Conservation (phyloP, 2,888 invertebrate species). For the Leuctra nigra region DNA sequence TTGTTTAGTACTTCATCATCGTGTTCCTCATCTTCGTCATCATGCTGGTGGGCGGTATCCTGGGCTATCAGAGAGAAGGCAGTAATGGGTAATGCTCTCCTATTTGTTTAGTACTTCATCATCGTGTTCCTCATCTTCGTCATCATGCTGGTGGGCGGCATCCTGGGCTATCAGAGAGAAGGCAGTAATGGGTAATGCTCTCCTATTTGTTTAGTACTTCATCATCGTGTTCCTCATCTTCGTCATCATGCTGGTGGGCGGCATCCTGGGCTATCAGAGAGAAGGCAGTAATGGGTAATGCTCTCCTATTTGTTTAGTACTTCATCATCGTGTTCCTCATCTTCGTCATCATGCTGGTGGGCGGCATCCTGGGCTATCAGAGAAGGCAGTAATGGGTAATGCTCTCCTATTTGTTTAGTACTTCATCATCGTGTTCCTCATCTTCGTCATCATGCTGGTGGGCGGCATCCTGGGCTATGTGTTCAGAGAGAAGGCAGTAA, state of each 20-base stretch:
- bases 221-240: slow-evolving; percentile 82
- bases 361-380: slow-evolving; percentile 86
- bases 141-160: slow-evolving; percentile 83
- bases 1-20: slow-evolving; percentile 76
- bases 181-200: too few relatives aligned
- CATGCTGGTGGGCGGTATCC: slow-evolving; percentile 83
- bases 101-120: slow-evolving; percentile 75
- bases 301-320: slow-evolving; percentile 68
- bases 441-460: slow-evolving; percentile 84
- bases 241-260: slow-evolving; percentile 84
- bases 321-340: slow-evolving; percentile 83
- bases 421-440: slow-evolving; percentile 79
- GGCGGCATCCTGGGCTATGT: slow-evolving; percentile 88
- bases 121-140: slow-evolving; percentile 83
- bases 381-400: too few relatives aligned
- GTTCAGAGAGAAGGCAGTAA: slow-evolving; percentile 80
- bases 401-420: too few relatives aligned
- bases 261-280: slow-evolving; percentile 85
- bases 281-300: too few relatives aligned
- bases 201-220: slow-evolving; percentile 73
- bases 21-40: slow-evolving; percentile 84
- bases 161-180: slow-evolving; percentile 86
- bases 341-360: slow-evolving; percentile 84
- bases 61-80: too few relatives aligned
- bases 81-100: too few relatives aligned